Conservation (phyloP, 2,888 invertebrate genomes). For the Pseudanteris insignis region DNA sequence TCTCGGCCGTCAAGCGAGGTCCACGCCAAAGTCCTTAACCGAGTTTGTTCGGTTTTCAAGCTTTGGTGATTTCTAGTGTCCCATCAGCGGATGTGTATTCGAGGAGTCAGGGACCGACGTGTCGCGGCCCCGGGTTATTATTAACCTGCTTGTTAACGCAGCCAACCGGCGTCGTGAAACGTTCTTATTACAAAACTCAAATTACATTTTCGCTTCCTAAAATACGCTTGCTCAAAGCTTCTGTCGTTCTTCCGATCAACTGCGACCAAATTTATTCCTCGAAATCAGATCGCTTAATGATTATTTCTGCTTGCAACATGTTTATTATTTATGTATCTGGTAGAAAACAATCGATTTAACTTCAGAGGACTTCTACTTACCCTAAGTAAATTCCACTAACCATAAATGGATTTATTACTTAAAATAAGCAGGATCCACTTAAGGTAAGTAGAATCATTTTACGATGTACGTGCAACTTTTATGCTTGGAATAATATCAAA, state of each 20-base stretch:
- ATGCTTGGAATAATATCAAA: too few relatives aligned
- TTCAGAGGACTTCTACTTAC: too few relatives aligned
- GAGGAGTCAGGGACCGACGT: constrained; percentile 46
- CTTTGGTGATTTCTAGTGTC: constrained; percentile 56
- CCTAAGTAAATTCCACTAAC: too few relatives aligned
- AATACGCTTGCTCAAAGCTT: constrained; percentile 55
- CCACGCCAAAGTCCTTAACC: constrained; percentile 57
- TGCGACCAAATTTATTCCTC: constrained; percentile 47
- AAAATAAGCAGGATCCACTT: too few relatives aligned
- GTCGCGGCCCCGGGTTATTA: constrained; percentile 57
- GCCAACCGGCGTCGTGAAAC: constrained; percentile 53
- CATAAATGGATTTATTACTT: too few relatives aligned
- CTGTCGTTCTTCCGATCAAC: too few relatives aligned
- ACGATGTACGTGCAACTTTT: too few relatives aligned
- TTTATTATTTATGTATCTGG: too few relatives aligned
- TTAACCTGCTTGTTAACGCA: constrained; percentile 57
- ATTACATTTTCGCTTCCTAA: constrained; percentile 57
- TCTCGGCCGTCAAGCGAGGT: constrained; percentile 29
- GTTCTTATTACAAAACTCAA: constrained; percentile 60
- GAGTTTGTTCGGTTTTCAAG: constrained; percentile 64
- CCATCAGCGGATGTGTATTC: constrained; percentile 43
- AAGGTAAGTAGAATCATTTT: too few relatives aligned
- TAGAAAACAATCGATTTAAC: too few relatives aligned
- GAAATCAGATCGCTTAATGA: neutral
- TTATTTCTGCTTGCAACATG: neutral